Conservation (phyloP, 2,888 invertebrate species). For the Agrochola circellaris region DNA sequence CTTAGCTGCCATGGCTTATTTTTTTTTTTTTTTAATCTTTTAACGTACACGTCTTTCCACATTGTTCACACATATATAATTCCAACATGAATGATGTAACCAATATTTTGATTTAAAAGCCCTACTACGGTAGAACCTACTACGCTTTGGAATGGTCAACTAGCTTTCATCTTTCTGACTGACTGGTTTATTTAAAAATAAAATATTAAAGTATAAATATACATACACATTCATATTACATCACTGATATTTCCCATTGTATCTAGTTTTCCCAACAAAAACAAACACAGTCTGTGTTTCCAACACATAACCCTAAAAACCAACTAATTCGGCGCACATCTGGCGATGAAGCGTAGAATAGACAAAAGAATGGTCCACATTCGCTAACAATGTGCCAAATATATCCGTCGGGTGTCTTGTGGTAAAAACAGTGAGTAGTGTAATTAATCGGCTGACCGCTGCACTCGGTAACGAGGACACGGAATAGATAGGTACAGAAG, state of each 20-base stretch:
- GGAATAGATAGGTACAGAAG: slow-evolving; percentile 47
- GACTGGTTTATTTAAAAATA: no score
- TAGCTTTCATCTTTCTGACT: no score
- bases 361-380: slow-evolving; percentile 57
- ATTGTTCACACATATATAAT: no score
- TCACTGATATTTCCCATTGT: not conserved
- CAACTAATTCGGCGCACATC: slow-evolving; percentile 51
- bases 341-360: slow-evolving; percentile 52
- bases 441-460: slow-evolving; percentile 80
- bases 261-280: slow-evolving; percentile 19
- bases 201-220: no score
- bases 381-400: slow-evolving; percentile 66
- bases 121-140: no score
- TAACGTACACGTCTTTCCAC: no score
- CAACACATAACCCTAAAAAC: slow-evolving; percentile 28
- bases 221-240: no score
- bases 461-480: slow-evolving; percentile 74
- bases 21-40: no score
- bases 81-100: no score
- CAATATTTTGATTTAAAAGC: no score
- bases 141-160: no score
- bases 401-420: slow-evolving; percentile 55
- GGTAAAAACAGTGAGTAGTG: slow-evolving; percentile 68
- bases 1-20: no score
- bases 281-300: slow-evolving; percentile 28